Conservation (phyloP, 2,113 vertebrate species). For the Nanger granti region DNA sequence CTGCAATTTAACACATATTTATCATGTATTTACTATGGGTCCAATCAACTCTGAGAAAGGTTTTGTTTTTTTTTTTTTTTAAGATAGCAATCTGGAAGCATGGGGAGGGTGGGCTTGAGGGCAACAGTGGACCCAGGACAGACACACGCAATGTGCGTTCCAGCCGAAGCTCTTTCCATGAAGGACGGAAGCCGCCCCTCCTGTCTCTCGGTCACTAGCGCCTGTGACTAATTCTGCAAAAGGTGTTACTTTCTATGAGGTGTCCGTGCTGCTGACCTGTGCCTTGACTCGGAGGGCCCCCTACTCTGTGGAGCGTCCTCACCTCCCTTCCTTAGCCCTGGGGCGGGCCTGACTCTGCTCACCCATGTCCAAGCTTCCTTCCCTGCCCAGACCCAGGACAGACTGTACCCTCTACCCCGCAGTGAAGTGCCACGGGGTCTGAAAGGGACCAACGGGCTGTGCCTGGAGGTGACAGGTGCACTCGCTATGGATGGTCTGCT, state of each 20-base stretch:
- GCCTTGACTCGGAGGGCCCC: accelerated
- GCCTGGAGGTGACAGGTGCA: no score
- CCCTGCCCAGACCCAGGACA: background rate
- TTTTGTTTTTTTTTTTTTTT: no score
- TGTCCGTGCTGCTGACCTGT: accelerated
- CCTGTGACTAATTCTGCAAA: accelerated
- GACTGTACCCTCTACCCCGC: accelerated
- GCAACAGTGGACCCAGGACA: accelerated
- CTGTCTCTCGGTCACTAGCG: accelerated
- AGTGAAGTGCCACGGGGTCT: accelerated
- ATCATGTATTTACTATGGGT: background rate
- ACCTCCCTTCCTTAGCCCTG: accelerated
- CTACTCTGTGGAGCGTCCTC: accelerated
- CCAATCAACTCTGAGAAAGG: background rate
- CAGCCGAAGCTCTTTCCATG: background rate
- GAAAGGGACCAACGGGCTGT: accelerated
- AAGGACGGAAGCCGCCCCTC: accelerated
- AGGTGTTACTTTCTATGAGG: accelerated
- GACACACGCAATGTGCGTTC: accelerated
- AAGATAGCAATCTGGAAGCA: accelerated
- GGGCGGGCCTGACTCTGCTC: accelerated
- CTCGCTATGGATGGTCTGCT: accelerated
- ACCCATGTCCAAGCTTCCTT: accelerated
- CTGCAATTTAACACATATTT: background rate
- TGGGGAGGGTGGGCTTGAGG: accelerated